phyloP scores from a whole-genome alignment of 2,113 vertebrate genomes.

The Pseudorhombus dupliciocellatus region DNA sequence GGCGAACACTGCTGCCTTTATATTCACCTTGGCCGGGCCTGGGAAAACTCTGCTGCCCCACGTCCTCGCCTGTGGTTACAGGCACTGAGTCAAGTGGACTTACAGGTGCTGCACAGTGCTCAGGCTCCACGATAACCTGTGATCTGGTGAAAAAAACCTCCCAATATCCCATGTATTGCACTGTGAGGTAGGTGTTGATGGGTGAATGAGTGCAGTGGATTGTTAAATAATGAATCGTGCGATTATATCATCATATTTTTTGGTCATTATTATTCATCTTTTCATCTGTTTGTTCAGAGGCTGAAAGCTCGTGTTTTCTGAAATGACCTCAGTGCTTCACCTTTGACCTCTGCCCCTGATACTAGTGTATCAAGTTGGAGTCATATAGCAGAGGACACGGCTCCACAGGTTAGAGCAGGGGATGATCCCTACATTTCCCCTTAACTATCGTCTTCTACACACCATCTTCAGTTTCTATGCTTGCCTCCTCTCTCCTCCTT shows the following conservation, averaged over 20 bases:
- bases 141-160: constrained; percentile 22
- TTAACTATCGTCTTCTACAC: no score
- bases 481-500: constrained; percentile 7
- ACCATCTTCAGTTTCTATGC: no score
- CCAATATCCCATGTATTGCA: constrained; percentile 46
- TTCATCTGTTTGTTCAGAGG: not conserved
- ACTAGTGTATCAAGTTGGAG: not conserved
- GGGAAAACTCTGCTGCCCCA: constrained; percentile 65
- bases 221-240: not conserved
- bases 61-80: constrained; percentile 40
- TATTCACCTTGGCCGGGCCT: constrained; percentile 61
- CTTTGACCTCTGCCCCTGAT: constrained; percentile 13
- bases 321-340: not conserved
- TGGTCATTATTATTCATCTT: not conserved
- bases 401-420: not conserved
- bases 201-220: constrained; percentile 1
- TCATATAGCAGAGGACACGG: not conserved
- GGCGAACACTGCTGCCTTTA: constrained; percentile 74
- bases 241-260: constrained; percentile 21
- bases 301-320: not conserved
- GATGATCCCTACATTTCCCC: no score
- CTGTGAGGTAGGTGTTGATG: constrained; percentile 41
- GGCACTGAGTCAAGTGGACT: constrained; percentile 65
- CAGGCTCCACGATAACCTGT: constrained; percentile 38
- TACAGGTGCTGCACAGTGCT: constrained; percentile 73